Evolutionary conservation across 2,797 vertebrate genomes (phyloP), one percentile per base, ranked within the genome.

Genomic region (Gouania willdenowi): DNA sequence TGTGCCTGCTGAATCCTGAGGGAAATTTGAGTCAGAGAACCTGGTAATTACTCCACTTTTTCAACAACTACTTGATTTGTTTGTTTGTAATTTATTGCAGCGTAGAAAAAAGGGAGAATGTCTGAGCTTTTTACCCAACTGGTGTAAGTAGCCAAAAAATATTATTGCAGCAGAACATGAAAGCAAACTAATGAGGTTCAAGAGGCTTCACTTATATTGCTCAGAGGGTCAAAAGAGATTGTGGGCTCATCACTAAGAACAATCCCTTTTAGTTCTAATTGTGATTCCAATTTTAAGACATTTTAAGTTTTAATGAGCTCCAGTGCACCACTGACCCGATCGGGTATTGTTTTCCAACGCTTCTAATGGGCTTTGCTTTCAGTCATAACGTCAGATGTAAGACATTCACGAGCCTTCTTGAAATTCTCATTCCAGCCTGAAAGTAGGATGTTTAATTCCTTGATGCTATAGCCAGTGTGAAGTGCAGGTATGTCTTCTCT

Each of bases 371-470:
- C 20, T 45, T 26, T 24, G 11, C 40, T 15, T 37, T 15, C 22
- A 17, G 26, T 30, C 24, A 6, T 12, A 53, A 40, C 40, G 28
- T 46, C 33, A 50, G 5, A 38, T 17, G 14, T 25, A 18, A 36
- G 18, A 18, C 15, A n/a, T 52, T 49, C 11, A 17, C 23, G 27
- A 7, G 8, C 36, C 23, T 27, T 26, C 15, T 32, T 44, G 20
- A 26, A 39, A 57, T 41, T 50, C 50, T 41, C 41, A 39, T 42
- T 44, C 40, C 22, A 25, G 18, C 51, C 26, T 24, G 19, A 31
- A 57, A 62, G n/a, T n/a, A n/a, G n/a, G n/a, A 37, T 7, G 26
- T 26, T 43, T 10, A 20, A 29, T 49, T 60, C 56, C 41, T 52
- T 66, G 41, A 59, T 62, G 53, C 54, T 40, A 28, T 41, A 34